Evolutionary conservation across 2,888 invertebrate genomes (phyloP), one percentile per base, ranked within the genome.

Genomic region (Harmothoe impar): DNA sequence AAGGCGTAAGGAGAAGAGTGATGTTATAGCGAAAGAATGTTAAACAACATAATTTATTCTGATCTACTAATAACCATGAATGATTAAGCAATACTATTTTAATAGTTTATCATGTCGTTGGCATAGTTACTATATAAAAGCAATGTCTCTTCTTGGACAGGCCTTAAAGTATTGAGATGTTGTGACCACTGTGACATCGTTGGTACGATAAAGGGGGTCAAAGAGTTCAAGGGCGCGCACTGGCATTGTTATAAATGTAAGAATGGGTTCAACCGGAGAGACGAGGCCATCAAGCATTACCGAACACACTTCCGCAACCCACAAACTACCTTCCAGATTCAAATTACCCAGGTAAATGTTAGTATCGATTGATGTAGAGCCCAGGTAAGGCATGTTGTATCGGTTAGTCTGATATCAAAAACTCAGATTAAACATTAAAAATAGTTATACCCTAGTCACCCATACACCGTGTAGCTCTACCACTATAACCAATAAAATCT

Each of bases 191-290:
- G 96, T 93, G 95, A 95, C 91, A 95, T 96, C 85, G 95, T 95
- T n/a, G 96, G 96, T 52, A 94, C 95, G 20, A 96, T 96, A 90
- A 96, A 96, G 92, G 95, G 95, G 89, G 94, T 95, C 92, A 96
- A 96, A 92, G 95, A 95, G 89, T 95, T 96, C 92, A 95, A 95
- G 91, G 95, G 96, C 89, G 95, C 95, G 77, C 96, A 96, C 93
- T 96, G 96, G 96, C 96, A 96, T 90, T 96, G 96, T 91, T 96
- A 95, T 92, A 94, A 94, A 35, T 96, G 96, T 92, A 92, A 94
- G 17, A 96, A 96, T 93, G 96, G 96, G 0, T 96, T 96, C 93
- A 95, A 95, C 91, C 92, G 96, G 72, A 91, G 95, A 84, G 95
- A 96, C 92, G 96, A 96, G 91, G 96, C 96, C 15, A 94, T 95